Percentiles rank a stretch among this genome's conserved stretches.
These are phyloP conservation scores for Pollimyrus isidori DNA, from an alignment of 2,113 vertebrate species.

Conservation along the genomic window DNA sequence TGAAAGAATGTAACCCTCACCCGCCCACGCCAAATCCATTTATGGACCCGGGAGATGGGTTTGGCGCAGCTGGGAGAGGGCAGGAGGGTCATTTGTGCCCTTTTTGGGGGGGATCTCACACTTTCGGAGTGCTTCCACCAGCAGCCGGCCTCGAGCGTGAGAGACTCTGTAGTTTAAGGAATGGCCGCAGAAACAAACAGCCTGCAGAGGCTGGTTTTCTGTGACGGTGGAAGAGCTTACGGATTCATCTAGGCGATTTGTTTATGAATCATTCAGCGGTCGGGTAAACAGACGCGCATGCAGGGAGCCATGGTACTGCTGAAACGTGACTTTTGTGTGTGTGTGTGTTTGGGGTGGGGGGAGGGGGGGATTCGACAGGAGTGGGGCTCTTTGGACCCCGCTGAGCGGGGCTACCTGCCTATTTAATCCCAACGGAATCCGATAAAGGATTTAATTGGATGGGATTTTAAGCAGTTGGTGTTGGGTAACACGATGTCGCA, in stretches of 20 bases:
- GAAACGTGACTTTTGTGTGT: background rate
- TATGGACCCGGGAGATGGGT: constrained; percentile 11
- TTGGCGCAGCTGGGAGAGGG: background rate
- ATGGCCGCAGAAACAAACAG: background rate
- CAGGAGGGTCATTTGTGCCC: background rate
- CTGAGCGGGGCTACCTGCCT: background rate
- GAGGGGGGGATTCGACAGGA: background rate
- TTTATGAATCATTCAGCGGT: background rate
- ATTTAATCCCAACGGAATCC: background rate
- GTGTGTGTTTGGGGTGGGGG: background rate
- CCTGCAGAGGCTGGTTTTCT: background rate
- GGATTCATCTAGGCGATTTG: background rate
- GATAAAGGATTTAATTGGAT: background rate
- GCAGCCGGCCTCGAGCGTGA: background rate
- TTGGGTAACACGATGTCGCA: background rate
- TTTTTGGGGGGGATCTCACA: background rate
- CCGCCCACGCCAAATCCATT: background rate
- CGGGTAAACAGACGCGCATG: background rate
- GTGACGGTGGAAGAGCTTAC: background rate
- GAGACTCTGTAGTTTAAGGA: background rate
- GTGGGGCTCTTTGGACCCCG: background rate
- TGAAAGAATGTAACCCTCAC: constrained; percentile 18
- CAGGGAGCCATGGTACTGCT: background rate
- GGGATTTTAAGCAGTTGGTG: background rate
- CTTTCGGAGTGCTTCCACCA: background rate